These are phyloP conservation scores for Cryptus viduatorius DNA, from an alignment of 2,888 invertebrate species.

Conservation along the genomic window DNA sequence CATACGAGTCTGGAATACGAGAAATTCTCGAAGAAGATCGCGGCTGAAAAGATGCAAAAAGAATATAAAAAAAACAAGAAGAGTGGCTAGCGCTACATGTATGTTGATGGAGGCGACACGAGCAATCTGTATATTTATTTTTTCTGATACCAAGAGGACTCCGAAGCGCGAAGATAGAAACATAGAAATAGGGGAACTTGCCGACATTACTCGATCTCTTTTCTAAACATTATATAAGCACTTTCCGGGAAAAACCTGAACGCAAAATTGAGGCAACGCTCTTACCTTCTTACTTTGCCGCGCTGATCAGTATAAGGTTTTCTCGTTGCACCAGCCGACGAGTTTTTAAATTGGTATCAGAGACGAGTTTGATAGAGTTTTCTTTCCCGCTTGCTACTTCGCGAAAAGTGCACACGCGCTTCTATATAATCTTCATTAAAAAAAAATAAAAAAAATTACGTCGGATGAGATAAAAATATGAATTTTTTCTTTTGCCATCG, in stretches of 20 bases:
- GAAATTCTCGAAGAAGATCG: slow-evolving; percentile 58
- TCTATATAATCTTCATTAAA: slow-evolving; percentile 3
- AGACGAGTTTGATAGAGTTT: slow-evolving; percentile 62
- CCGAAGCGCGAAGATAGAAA: slow-evolving; percentile 13
- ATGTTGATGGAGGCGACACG: slow-evolving; percentile 49
- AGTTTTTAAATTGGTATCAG: slow-evolving; percentile 63
- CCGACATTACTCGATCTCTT: slow-evolving; percentile 21
- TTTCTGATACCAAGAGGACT: slow-evolving; percentile 58
- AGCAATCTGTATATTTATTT: slow-evolving; percentile 66
- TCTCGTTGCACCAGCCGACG: slow-evolving; percentile 9
- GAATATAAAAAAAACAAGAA: neutral
- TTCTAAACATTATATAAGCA: slow-evolving; percentile 46
- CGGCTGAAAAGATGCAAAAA: slow-evolving; percentile 63
- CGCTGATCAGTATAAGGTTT: slow-evolving; percentile 17
- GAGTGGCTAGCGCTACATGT: neutral
- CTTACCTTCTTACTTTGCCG: neutral
- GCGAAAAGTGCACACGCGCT: neutral
- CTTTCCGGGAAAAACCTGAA: neutral
- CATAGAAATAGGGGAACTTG: slow-evolving; percentile 29
- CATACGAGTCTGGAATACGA: slow-evolving; percentile 66
- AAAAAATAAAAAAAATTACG: neutral
- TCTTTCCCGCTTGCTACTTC: neutral
- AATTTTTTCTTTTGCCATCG: neutral
- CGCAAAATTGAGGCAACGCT: neutral
- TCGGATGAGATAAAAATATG: neutral